Base-by-base conservation (phyloP, 2,113 vertebrate species). In the Struthidea cinerea region DNA sequence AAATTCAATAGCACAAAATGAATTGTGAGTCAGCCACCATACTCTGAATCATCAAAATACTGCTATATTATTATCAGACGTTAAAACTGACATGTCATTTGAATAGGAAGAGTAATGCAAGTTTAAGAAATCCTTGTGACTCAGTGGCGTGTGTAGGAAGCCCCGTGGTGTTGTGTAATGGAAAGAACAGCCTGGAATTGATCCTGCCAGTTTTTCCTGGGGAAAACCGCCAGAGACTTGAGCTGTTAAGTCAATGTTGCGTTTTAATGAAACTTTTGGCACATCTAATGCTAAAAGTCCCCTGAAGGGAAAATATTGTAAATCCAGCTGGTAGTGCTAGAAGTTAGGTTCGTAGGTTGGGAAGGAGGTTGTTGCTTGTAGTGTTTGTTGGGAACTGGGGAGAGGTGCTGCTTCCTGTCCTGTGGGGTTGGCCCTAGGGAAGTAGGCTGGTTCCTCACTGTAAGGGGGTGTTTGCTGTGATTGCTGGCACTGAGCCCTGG, bases 281-380 rank as follows among this genome's bases (percentile, higher is more conserved):
- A 94, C 69, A 64, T 78, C 52, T 84, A 59, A 87, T 64, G 26
- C 49, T 93, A 46, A 57, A 94, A 95, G 80, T 95, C 52, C 95
- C 96, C 95, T 94, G 57, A 89, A 89, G 95, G 93, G 39, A 94
- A 96, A 96, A 96, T 92, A 96, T 37, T 93, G 89, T 84, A 90
- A 86, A 90, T 84, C 50, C 3, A 37, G 26, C 76, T 96, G 76
- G 56, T 81, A 81, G 76, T 37, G 64, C 68, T 87, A 63, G 68
- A 59, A 90, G 73, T 39, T 52, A 87, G 44, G 71, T 61, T 87
- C 0, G 1, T 79, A 53, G 85, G 63, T 69, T 84, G 64, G 42
- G 76, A 88, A 90, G 67, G 53, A 95, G 41, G 28, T 92, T 87
- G 53, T 67, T 87, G 52, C 75, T 86, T 81, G 27, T 21, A 41